These are phyloP conservation scores for Syngnathus acus DNA, from an alignment of 2,797 vertebrate genomes.

Conservation along the genomic window DNA sequence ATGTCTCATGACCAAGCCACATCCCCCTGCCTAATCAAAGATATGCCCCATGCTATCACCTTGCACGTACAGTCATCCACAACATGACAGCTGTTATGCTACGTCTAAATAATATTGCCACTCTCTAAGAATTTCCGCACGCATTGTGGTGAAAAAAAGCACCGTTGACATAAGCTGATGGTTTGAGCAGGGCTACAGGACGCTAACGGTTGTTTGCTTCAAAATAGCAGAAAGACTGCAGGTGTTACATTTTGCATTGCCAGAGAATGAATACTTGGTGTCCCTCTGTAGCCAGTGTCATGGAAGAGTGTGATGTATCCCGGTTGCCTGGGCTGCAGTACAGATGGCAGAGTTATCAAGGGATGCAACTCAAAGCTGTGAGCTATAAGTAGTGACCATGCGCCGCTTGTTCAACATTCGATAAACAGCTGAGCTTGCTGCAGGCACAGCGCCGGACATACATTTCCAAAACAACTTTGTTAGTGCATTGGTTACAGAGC, in stretches of 20 bases:
- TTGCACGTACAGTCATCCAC: not conserved
- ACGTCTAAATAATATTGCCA: not conserved
- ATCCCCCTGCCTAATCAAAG: not conserved
- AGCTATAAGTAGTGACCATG: slow-evolving; percentile 59
- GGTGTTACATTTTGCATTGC: slow-evolving; percentile 15
- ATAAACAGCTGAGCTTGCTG: slow-evolving; percentile 62
- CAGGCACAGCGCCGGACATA: slow-evolving; percentile 50
- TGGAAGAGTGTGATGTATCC: slow-evolving; percentile 33
- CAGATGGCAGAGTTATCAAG: slow-evolving; percentile 58
- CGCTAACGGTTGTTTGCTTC: slow-evolving; percentile 17
- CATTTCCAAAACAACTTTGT: slow-evolving; percentile 49
- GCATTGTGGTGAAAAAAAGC: slow-evolving; percentile 27
- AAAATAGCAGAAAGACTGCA: slow-evolving; percentile 16
- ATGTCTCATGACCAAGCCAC: not conserved
- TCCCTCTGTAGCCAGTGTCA: slow-evolving; percentile 27
- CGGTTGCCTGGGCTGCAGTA: slow-evolving; percentile 42
- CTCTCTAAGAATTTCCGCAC: slow-evolving; percentile 12
- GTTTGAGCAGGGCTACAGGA: slow-evolving; percentile 14
- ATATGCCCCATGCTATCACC: too few species aligned
- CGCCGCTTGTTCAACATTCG: slow-evolving; percentile 39
- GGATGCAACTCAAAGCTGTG: slow-evolving; percentile 42
- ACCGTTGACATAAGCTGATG: slow-evolving; percentile 22
- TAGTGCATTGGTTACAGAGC: slow-evolving; percentile 1
- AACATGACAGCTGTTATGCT: not conserved
- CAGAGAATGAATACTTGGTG: slow-evolving; percentile 31